These are phyloP conservation scores for Noctilio leporinus DNA, from an alignment of 2,113 vertebrate genomes.

Conservation along the genomic window DNA sequence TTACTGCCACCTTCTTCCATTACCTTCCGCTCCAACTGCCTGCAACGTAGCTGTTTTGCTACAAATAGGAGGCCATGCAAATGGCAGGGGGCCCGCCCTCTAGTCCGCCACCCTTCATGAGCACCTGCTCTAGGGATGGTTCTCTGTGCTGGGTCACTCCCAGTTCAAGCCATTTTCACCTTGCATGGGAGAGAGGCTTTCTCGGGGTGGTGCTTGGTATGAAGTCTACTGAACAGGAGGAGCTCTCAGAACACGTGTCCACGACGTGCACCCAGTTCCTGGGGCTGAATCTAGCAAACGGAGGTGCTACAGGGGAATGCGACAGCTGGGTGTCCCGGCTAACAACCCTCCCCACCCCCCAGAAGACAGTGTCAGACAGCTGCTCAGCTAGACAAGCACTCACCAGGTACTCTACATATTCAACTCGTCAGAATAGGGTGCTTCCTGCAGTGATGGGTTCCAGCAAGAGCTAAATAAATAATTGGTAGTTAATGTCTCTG, in stretches of 20 bases:
- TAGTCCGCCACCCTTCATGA: background rate
- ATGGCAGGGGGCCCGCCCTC: background rate
- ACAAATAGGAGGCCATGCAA: background rate
- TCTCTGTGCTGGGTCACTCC: background rate
- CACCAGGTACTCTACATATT: background rate
- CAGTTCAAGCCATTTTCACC: background rate
- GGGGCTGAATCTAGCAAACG: background rate
- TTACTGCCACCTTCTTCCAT: background rate
- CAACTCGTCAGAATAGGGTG: background rate
- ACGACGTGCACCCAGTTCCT: background rate
- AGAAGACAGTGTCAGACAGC: background rate
- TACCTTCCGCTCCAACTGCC: background rate
- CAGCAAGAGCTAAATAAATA: background rate
- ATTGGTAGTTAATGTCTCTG: background rate
- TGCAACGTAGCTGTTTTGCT: background rate
- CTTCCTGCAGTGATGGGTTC: background rate
- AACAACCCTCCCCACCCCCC: background rate
- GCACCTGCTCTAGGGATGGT: background rate
- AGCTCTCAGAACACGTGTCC: background rate
- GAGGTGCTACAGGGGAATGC: rapidly evolving
- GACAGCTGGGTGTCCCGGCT: background rate
- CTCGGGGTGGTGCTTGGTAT: background rate
- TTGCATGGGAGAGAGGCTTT: background rate
- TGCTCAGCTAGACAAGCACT: background rate
- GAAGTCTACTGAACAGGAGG: background rate